Evolutionary conservation across 2,888 invertebrate species (phyloP).

Genomic region (Andrena minutula): DNA sequence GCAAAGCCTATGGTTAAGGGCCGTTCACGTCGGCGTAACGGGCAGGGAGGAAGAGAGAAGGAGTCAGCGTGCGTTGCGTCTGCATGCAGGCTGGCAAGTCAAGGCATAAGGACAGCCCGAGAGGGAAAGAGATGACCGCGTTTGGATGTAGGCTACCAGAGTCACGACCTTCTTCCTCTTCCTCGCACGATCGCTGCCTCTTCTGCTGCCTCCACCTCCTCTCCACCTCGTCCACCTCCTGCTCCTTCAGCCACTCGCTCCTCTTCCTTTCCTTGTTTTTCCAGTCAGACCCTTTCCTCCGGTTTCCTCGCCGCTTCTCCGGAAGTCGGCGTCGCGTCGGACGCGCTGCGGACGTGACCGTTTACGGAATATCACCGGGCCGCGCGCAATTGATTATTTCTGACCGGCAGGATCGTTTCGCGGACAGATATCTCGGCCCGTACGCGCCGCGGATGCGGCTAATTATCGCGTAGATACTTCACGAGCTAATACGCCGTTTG

Average conservation of each 20-base stretch:
- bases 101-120: slow-evolving; percentile 67
- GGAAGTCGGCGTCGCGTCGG: slow-evolving; percentile 44
- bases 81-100: slow-evolving; percentile 70
- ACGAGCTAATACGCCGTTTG: slow-evolving; percentile 4
- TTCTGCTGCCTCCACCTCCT: slow-evolving; percentile 52
- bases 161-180: slow-evolving; percentile 81
- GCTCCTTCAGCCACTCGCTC: slow-evolving; percentile 67
- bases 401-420: slow-evolving; percentile 21
- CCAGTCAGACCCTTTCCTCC: slow-evolving; percentile 27
- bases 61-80: slow-evolving; percentile 52
- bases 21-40: slow-evolving; percentile 68
- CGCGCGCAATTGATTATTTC: slow-evolving; percentile 29
- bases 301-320: slow-evolving; percentile 56
- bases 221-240: slow-evolving; percentile 11
- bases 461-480: slow-evolving; percentile 11
- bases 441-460: slow-evolving; percentile 1
- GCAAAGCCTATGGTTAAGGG: slow-evolving; percentile 64
- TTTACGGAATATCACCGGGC: slow-evolving; percentile 36
- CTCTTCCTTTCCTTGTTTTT: slow-evolving; percentile 51
- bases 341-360: slow-evolving; percentile 35
- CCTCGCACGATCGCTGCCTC: slow-evolving; percentile 63
- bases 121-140: slow-evolving; percentile 73
- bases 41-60: slow-evolving; percentile 43
- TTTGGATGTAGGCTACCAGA: slow-evolving; percentile 83
- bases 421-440: not conserved